Base-by-base conservation (phyloP, 2,797 vertebrate genomes). In the Rhinella marina region DNA sequence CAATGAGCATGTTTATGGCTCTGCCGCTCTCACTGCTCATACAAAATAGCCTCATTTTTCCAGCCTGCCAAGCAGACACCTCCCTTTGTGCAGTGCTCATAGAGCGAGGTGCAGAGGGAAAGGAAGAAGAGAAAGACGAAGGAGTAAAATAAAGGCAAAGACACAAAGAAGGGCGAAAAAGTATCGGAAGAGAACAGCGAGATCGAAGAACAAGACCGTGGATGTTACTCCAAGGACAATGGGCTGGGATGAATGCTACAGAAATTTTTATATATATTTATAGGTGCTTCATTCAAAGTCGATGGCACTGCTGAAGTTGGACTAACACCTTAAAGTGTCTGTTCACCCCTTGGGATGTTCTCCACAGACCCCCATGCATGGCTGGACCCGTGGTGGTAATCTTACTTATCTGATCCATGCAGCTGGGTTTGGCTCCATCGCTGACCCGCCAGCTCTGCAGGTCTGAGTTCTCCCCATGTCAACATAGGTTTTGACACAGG, bases 1-100 rank as follows among this genome's bases (percentile, higher is more conserved):
- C 93, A 91, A 88, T 91, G 91, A 92, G 90, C 91, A 86, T 81
- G 91, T 92, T 93, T 92, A 90, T 76, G 12, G 90, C 87, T 89
- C 90, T 78, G 62, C 88, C 0, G n/a, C 91, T 91, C 90, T 93
- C 90, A 70, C 29, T 77, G 84, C 83, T 85, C 83, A 85, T 85
- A 88, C 83, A 68, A 88, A 82, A 82, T 68, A 86, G 88, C 70
- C 72, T 82, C 5, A 86, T 86, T 86, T 82, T 52, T 82, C 80
- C 80, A 76, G 80, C 72, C 84, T 75, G 77, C 52, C 82, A 88
- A 88, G 59, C 59, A 59, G 87, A 85, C 29, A 59, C 82, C 82
- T 88, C 87, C 77, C 32, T 83, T 86, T 89, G 80, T 86, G 48
- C 48, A 81, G 16, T 73, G 76, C 72, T 78, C 27, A 7, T 52